Conservation (phyloP, 2,797 vertebrate genomes). For the Luscinia megarhynchos region DNA sequence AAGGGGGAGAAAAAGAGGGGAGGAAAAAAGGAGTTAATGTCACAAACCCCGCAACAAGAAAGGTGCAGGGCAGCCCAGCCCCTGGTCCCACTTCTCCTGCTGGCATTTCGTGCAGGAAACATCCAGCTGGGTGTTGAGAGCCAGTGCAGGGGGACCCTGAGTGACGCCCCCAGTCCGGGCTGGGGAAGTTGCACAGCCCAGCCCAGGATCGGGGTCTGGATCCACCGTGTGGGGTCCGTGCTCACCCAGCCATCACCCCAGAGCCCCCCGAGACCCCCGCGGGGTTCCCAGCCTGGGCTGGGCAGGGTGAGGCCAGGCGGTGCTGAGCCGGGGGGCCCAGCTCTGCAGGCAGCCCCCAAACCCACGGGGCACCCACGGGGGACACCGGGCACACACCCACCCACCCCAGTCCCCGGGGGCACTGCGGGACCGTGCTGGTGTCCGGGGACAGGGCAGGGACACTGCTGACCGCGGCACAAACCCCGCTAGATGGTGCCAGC, state of each 20-base stretch:
- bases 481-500: constrained; percentile 54
- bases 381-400: not conserved
- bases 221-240: not conserved
- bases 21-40: not conserved
- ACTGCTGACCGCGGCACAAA: not conserved
- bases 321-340: not conserved
- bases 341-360: not conserved
- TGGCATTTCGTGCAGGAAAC: not conserved
- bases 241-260: not conserved
- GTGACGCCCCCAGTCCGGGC: not conserved
- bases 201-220: not conserved
- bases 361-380: not conserved
- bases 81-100: not conserved
- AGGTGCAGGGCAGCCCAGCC: not conserved
- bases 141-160: too few species aligned
- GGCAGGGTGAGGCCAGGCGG: too few species aligned
- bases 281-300: not conserved
- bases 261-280: not conserved
- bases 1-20: not conserved
- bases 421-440: too few species aligned
- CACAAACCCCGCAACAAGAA: not conserved
- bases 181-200: not conserved
- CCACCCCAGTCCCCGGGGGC: not conserved
- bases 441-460: not conserved
- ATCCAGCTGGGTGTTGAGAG: not conserved